Evolutionary conservation across 2,888 invertebrate species (phyloP).

Genomic region (Tipula vernalis): DNA sequence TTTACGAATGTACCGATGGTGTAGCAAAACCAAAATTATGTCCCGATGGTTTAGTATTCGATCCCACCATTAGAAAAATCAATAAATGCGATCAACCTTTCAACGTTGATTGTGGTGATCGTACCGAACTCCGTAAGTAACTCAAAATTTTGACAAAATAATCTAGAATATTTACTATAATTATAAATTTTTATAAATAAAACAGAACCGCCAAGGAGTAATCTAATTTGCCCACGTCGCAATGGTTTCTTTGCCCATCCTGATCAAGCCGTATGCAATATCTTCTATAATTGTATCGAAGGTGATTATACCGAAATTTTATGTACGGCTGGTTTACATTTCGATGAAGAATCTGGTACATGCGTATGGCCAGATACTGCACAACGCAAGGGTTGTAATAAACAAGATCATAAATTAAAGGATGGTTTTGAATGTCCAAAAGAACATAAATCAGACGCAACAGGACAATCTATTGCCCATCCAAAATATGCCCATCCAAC

Average conservation of each 20-base stretch:
- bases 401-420: conserved; percentile 46
- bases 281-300: conserved; percentile 83
- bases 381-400: conserved; percentile 58
- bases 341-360: conserved; percentile 78
- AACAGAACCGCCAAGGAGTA: conserved; percentile 63
- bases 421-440: conserved; percentile 81
- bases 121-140: conserved; percentile 75
- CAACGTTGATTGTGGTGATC: conserved; percentile 82
- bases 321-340: conserved; percentile 80
- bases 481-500: conserved; percentile 75
- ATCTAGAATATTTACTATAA: not conserved
- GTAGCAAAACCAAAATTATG: conserved; percentile 61
- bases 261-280: conserved; percentile 64
- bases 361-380: conserved; percentile 82
- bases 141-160: not conserved
- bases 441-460: conserved; percentile 47
- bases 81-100: conserved; percentile 90
- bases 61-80: conserved; percentile 68
- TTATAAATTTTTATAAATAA: not conserved
- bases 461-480: conserved; percentile 64
- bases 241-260: conserved; percentile 89
- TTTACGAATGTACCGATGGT: conserved; percentile 65
- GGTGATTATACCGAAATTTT: conserved; percentile 66
- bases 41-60: conserved; percentile 81
- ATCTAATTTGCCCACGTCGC: conserved; percentile 61